Percentiles rank a stretch among this genome's conserved stretches.
These are phyloP conservation scores for Gallirallus australis DNA, from an alignment of 2,797 vertebrate genomes.

Conservation along the genomic window DNA sequence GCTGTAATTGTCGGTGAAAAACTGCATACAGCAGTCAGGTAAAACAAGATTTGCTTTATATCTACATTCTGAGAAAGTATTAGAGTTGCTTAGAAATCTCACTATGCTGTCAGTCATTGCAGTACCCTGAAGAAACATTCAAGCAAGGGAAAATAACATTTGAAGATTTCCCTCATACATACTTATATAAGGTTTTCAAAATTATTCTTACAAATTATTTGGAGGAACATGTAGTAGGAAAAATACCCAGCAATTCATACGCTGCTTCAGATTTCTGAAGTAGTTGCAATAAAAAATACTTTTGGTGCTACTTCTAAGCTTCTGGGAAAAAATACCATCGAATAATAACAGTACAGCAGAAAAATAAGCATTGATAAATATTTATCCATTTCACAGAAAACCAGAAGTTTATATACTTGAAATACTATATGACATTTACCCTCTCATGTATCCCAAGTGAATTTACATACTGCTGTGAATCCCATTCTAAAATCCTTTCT, in stretches of 20 bases:
- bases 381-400: background rate
- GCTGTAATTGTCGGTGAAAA: background rate
- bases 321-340: background rate
- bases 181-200: background rate
- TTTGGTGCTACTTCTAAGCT: background rate
- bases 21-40: background rate
- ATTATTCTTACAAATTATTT: background rate
- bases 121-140: background rate
- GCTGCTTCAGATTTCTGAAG: background rate
- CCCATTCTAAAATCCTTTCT: background rate
- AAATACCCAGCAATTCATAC: background rate
- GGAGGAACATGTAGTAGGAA: background rate
- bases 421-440: background rate
- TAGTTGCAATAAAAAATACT: background rate
- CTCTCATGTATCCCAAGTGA: background rate
- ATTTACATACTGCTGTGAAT: background rate
- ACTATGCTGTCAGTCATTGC: background rate
- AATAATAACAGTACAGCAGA: background rate
- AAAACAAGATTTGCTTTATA: background rate
- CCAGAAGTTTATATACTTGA: background rate
- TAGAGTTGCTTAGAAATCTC: background rate
- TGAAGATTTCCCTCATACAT: background rate
- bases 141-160: background rate
- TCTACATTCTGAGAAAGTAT: background rate
- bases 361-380: background rate